Evolutionary conservation across 2,797 vertebrate species (phyloP).

Genomic region (Pipistrellus nathusii): DNA sequence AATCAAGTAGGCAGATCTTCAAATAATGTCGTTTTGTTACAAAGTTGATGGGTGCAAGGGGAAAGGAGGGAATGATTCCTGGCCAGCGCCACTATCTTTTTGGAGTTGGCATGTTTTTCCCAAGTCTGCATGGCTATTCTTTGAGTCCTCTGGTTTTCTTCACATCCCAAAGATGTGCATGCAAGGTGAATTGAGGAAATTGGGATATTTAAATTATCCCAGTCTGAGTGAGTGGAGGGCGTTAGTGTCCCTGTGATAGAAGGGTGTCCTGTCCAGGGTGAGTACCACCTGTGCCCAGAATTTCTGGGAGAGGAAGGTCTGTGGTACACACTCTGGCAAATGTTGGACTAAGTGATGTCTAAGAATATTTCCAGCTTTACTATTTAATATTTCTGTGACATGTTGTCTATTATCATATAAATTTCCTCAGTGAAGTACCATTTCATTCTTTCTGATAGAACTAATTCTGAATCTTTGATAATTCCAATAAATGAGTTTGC

Average conservation of each 20-base stretch:
- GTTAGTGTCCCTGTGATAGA: background rate
- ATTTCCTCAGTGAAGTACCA: background rate
- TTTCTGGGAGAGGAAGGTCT: background rate
- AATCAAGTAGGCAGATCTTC: background rate
- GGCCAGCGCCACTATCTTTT: background rate
- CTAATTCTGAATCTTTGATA: constrained; percentile 47
- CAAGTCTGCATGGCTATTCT: background rate
- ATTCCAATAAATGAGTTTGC: constrained; percentile 39
- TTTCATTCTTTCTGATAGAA: constrained; percentile 53
- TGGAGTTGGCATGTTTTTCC: background rate
- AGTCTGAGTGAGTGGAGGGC: background rate
- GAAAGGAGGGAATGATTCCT: background rate
- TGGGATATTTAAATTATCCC: background rate
- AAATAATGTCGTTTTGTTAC: background rate
- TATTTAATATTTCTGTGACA: background rate
- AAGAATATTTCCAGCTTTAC: constrained; percentile 31
- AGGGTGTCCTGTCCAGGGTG: background rate
- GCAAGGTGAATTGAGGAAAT: background rate
- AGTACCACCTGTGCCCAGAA: background rate
- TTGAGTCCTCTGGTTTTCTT: background rate
- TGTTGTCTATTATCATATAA: background rate
- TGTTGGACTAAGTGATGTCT: background rate
- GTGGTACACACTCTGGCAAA: constrained; percentile 3
- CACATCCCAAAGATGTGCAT: background rate
- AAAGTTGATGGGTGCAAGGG: background rate